Percentiles rank a stretch among this genome's conserved stretches.
Evolutionary conservation across 2,113 vertebrate species (phyloP).

Genomic region (Myotis lucifugus): DNA sequence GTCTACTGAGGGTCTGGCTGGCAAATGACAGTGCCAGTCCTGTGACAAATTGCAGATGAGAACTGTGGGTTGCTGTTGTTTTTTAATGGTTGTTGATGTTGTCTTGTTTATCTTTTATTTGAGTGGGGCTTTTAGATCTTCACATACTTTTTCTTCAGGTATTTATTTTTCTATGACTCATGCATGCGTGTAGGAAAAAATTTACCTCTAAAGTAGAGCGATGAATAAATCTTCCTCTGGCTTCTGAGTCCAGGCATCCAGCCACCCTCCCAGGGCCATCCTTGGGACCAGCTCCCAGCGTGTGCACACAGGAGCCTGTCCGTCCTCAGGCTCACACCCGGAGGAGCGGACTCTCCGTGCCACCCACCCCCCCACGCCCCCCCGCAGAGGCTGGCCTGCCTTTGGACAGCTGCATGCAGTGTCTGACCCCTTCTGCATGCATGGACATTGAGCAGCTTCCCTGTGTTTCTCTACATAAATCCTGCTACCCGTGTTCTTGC

Average conservation of each 20-base stretch:
- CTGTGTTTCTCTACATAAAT: not conserved
- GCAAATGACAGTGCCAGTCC: not conserved
- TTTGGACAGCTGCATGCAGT: not conserved
- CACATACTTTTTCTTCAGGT: not conserved
- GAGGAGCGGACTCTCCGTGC: no score
- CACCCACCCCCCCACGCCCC: no score
- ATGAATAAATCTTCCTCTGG: not conserved
- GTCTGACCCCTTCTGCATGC: not conserved
- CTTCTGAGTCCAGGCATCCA: not conserved
- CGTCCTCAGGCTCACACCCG: fast-evolving
- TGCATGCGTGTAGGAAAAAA: not conserved
- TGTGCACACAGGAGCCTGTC: not conserved
- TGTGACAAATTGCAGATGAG: not conserved
- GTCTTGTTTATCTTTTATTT: conserved; percentile 4
- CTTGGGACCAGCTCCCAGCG: not conserved
- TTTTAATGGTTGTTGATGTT: not conserved
- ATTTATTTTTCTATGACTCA: not conserved
- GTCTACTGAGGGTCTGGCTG: not conserved
- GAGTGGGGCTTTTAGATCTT: not conserved
- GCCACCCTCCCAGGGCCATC: not conserved
- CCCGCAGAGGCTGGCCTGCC: not conserved
- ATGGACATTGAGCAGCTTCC: not conserved
- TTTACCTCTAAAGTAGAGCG: not conserved
- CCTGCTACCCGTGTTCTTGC: not conserved
- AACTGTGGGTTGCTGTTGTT: not conserved